A percentile compares a stretch with the other conserved stretches of the same genome.
phyloP scores from a whole-genome alignment of 1,140 invertebrate genomes.

The Dendroctonus valens region DNA sequence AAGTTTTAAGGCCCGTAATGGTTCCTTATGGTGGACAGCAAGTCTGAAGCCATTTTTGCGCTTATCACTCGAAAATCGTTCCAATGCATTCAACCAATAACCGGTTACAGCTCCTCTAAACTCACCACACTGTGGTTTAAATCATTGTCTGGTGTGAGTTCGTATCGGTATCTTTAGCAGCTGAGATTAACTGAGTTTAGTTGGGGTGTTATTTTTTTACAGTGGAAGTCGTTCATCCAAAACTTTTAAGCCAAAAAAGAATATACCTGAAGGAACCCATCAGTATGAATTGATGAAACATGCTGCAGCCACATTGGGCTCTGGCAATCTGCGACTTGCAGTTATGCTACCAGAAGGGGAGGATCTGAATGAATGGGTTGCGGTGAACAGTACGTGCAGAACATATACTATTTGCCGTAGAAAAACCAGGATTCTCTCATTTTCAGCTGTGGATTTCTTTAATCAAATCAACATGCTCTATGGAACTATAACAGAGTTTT shows the following conservation, averaged over 20 bases:
- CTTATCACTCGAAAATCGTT: too few relatives aligned
- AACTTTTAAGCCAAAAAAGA: constrained; percentile 98
- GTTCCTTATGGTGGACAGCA: too few relatives aligned
- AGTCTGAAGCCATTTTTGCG: too few relatives aligned
- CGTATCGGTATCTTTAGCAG: too few relatives aligned
- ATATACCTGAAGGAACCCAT: constrained; percentile 97
- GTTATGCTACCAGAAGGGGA: constrained; percentile 98
- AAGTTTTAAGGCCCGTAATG: too few relatives aligned
- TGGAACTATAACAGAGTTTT: constrained; percentile 99
- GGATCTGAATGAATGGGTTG: constrained; percentile 99
- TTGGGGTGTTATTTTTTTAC: constrained; percentile 31
- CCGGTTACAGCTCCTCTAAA: too few relatives aligned
- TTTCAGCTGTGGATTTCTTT: constrained; percentile 96
- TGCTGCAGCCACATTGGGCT: constrained; percentile 96
- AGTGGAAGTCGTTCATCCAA: constrained; percentile 85
- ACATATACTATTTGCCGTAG: constrained; percentile 10
- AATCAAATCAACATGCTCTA: constrained; percentile 99
- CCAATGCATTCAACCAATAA: too few relatives aligned
- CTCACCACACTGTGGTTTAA: too few relatives aligned
- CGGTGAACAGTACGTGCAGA: constrained; percentile 86
- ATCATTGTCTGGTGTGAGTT: too few relatives aligned
- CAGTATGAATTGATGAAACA: constrained; percentile 99
- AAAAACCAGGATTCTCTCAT: background rate
- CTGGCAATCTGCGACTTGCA: constrained; percentile 92
- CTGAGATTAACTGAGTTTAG: too few relatives aligned